Conservation (phyloP, 2,113 vertebrate species). For the Nannobrachium achirus region DNA sequence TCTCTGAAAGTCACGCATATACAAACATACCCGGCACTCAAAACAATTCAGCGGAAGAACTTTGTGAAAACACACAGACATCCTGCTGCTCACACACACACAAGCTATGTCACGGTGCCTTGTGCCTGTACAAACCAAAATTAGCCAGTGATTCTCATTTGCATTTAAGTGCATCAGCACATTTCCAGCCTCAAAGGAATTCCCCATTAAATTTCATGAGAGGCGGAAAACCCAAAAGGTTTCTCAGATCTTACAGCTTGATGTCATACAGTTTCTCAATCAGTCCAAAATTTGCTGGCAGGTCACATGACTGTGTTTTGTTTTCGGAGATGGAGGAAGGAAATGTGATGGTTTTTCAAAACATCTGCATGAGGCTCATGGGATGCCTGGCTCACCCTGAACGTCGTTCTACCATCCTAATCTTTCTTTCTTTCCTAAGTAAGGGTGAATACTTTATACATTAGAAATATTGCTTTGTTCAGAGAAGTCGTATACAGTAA, state of each 20-base stretch:
- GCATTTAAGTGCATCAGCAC: slow-evolving; percentile 41
- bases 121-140: slow-evolving; percentile 1
- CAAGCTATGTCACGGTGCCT: background rate
- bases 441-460: background rate
- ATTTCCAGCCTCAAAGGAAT: slow-evolving; percentile 43
- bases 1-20: slow-evolving; percentile 51
- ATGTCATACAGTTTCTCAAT: slow-evolving; percentile 10
- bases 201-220: slow-evolving; percentile 60
- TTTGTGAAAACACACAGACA: slow-evolving; percentile 35
- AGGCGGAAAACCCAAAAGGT: slow-evolving; percentile 39
- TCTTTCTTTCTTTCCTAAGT: background rate
- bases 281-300: slow-evolving; percentile 5
- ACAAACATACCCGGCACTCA: background rate
- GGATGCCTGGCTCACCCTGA: background rate
- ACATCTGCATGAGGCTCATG: background rate
- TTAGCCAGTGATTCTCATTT: slow-evolving; percentile 24
- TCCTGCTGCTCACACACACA: slow-evolving; percentile 46
- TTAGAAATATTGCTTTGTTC: background rate
- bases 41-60: slow-evolving; percentile 53
- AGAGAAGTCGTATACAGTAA: background rate
- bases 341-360: background rate
- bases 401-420: background rate
- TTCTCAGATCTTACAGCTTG: slow-evolving; percentile 12
- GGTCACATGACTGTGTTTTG: background rate
- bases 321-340: background rate